Evolutionary conservation across 2,113 vertebrate species (phyloP).

Genomic region (Ibidorhyncha struthersii): DNA sequence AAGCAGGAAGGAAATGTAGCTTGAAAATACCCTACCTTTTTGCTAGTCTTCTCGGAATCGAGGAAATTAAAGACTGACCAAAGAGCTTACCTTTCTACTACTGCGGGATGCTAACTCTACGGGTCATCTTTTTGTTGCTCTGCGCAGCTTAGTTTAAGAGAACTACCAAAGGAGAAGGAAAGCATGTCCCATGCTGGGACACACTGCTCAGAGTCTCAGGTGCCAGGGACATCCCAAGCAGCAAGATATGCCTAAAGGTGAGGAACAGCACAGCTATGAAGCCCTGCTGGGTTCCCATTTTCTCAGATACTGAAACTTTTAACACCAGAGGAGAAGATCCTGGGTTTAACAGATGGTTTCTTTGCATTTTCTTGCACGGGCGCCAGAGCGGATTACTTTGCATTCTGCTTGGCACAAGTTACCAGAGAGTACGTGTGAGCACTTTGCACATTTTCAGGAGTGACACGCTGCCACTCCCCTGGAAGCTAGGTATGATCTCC

Average conservation of each 20-base stretch:
- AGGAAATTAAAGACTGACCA: neutral
- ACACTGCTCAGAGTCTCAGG: accelerated
- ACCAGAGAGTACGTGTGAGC: neutral
- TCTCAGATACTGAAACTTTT: neutral
- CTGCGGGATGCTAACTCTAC: neutral
- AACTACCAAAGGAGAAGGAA: neutral
- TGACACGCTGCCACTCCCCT: neutral
- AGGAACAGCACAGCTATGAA: neutral
- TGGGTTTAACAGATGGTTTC: neutral
- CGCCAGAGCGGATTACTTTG: neutral
- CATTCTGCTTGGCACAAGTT: neutral
- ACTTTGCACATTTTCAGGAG: neutral
- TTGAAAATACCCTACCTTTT: neutral
- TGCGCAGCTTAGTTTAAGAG: neutral
- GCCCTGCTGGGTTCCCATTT: neutral
- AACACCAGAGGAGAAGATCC: neutral
- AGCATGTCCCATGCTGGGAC: neutral
- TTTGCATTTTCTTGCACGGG: neutral
- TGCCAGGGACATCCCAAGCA: neutral
- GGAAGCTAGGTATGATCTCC: neutral
- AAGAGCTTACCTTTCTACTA: neutral
- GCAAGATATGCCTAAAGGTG: neutral
- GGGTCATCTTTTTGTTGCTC: neutral
- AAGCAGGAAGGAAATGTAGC: neutral
- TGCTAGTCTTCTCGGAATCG: neutral